Evolutionary conservation across 2,797 vertebrate species (phyloP).

Genomic region (Falco berigora): DNA sequence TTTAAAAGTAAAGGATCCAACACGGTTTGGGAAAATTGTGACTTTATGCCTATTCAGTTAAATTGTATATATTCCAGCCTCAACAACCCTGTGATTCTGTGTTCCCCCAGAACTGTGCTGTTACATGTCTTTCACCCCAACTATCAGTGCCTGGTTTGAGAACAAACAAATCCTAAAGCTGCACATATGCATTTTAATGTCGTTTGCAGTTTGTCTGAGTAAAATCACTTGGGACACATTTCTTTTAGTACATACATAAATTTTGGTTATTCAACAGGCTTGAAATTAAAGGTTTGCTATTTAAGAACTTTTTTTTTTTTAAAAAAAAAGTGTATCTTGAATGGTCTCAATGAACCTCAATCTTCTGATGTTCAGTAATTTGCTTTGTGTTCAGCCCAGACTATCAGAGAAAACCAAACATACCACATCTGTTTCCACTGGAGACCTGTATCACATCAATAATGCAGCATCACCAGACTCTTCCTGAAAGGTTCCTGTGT

Average conservation of each 20-base stretch:
- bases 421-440: conserved; percentile 57
- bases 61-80: neutral
- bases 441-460: conserved; percentile 56
- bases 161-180: conserved; percentile 6
- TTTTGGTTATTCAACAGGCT: conserved; percentile 33
- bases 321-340: conserved; percentile 5
- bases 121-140: neutral
- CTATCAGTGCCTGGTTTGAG: neutral
- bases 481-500: conserved; percentile 7
- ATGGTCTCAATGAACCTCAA: neutral
- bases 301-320: neutral
- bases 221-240: neutral
- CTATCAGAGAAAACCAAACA: conserved; percentile 56
- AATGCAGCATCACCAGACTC: conserved; percentile 41
- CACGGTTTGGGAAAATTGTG: neutral
- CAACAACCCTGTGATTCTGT: neutral
- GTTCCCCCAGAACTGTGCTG: neutral
- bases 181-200: conserved; percentile 29
- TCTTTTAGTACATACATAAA: neutral
- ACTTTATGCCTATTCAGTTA: neutral
- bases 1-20: neutral
- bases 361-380: conserved; percentile 12
- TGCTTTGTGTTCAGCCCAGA: conserved; percentile 49
- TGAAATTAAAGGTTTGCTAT: conserved; percentile 28
- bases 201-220: neutral